Evolutionary conservation across 2,797 vertebrate genomes (phyloP), one percentile per base, ranked within the genome.

Genomic region (Hydrocynus forskahlii): DNA sequence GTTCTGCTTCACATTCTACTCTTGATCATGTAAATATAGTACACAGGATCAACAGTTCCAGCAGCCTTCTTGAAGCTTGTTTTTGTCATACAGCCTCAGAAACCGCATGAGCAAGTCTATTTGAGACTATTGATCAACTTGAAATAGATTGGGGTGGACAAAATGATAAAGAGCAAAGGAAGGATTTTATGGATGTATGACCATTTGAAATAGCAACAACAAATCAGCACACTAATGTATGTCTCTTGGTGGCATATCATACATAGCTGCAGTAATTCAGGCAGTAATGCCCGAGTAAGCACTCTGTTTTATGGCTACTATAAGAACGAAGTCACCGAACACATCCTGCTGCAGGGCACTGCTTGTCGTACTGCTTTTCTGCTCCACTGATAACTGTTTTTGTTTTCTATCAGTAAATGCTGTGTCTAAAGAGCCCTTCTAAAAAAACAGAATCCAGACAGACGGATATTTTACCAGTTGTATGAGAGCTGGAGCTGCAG

Each of bases 401-500:
- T 35, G 35, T 59, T 14, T 12, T 2, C 7, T 1, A 14, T 64
- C 14, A 64, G n/a, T 50, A 2, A 64, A 54, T 43, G 38, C 0
- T 43, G 66, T 21, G 38, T 23, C 43, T 5, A 38, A 17, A 67
- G n/a, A 68, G 38, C 19, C 7, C n/a, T 17, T 64, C 14, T 35
- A 68, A 19, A 40, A 40, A 73, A 45, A 16, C 38, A 45, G 38
- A 54, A 78, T 5, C 43, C 38, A 52, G 69, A 52, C 63, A 83
- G 12, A 38, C 48, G 59, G 13, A 74, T 40, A 62, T 12, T 50
- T 64, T 86, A 97, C 97, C 97, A 97, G 92, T 98, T 98, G 90
- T 97, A 98, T 60, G 96, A 94, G 0, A 97, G 95, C 88, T 97
- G 97, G 74, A 97, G 95, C 88, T 98, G 96, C 82, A 97, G 94